phyloP scores from a whole-genome alignment of 2,888 invertebrate species.

The Macaria notata region DNA sequence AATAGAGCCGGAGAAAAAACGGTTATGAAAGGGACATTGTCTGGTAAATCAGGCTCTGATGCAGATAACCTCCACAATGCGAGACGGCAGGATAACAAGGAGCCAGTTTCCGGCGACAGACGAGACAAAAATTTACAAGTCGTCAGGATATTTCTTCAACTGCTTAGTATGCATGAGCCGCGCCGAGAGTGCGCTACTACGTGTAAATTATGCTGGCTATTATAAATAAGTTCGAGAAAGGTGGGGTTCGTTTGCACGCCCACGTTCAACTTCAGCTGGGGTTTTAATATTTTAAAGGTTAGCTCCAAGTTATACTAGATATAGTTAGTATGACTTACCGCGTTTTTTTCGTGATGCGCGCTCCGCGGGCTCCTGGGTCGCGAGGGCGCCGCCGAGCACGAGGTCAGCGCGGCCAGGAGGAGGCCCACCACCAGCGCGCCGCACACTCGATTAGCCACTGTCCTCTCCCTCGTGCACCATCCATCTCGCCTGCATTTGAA shows the following conservation, averaged over 20 bases:
- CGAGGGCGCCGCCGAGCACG: constrained; percentile 60
- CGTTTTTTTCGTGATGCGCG: constrained; percentile 54
- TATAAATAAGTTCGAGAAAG: constrained; percentile 42
- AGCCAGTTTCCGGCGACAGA: constrained; percentile 67
- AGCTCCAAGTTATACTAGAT: constrained; percentile 14
- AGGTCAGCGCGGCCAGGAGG: constrained; percentile 59
- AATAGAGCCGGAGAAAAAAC: constrained; percentile 43
- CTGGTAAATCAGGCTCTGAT: constrained; percentile 57
- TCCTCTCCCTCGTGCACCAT: constrained; percentile 60
- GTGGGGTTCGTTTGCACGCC: constrained; percentile 30
- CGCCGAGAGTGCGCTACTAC: constrained; percentile 43
- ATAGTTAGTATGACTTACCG: constrained; percentile 54
- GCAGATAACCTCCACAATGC: constrained; percentile 67
- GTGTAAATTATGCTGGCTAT: constrained; percentile 48
- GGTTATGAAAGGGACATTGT: constrained; percentile 51
- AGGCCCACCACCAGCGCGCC: constrained; percentile 56
- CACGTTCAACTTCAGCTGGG: constrained; percentile 22
- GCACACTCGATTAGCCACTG: constrained; percentile 61
- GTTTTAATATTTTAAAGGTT: constrained; percentile 14
- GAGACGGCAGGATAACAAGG: constrained; percentile 60
- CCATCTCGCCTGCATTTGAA: constrained; percentile 64
- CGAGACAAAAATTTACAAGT: constrained; percentile 63
- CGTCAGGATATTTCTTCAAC: constrained; percentile 58
- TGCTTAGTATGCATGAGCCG: constrained; percentile 67
- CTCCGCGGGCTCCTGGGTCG: constrained; percentile 52